Evolutionary conservation across 2,113 vertebrate genomes (phyloP), one percentile per base, ranked within the genome.

Genomic region (Sylvilagus bachmani): DNA sequence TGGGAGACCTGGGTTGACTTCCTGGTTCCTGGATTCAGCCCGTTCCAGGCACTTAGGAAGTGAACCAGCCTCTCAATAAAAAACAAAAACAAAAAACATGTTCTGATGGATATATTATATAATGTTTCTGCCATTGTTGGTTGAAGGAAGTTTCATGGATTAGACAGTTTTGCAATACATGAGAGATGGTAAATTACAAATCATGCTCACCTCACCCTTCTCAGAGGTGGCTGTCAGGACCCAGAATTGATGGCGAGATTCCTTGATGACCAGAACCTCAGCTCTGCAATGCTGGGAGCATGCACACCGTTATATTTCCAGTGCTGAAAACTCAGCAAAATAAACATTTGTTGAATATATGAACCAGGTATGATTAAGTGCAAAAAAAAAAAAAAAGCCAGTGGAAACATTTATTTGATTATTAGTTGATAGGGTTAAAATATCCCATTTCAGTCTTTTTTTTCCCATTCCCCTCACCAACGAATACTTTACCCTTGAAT

Each of bases 401-500:
- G 14, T 73, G 38, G 29, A 55, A 78, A 36, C 49, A n/a, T 85
- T 38, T 71, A 51, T 29, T 53, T 71, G 36, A 67, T 62, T 90
- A 53, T 10, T 38, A 74, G 58, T n/a, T 29, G 69, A 21, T 14
- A 75, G 36, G 16, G 36, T 79, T 38, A 89, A 74, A 89, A 70
- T 25, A 51, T 10, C n/a, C 51, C 82, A 13, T 38, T 75, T 80
- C 25, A 33, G 33, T 38, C 69, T 71, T 7, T 85, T 31, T 81
- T 44, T 8, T 6, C 6, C 51, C 10, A 53, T 38, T 62, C 2
- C n/a, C 8, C 22, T 84, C 36, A 71, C 38, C 66, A 69, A 12
- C 70, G 38, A 80, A 13, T 67, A 73, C n/a, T 84, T 92, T 49
- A 83, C 29, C 86, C 31, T 94, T 38, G 36, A 91, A 85, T 86